Conservation (phyloP, 2,113 vertebrate species). For the Ceyx melanurus region DNA sequence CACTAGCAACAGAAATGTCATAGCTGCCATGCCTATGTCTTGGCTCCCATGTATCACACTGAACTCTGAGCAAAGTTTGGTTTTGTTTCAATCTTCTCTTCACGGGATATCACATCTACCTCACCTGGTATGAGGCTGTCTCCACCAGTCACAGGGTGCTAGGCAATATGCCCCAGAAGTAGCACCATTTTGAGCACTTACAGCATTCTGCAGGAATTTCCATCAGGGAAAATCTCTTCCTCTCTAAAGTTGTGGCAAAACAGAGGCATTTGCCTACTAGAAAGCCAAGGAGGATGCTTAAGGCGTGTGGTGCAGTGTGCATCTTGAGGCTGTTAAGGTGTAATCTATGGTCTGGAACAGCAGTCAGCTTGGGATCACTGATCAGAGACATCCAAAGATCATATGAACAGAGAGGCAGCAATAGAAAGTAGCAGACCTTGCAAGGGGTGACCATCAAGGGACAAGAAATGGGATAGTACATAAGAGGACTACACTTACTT, state of each 20-base stretch:
- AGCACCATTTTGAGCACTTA: background rate
- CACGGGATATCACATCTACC: background rate
- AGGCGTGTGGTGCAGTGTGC: background rate
- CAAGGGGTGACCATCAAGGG: background rate
- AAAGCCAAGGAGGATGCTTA: background rate
- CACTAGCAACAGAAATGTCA: background rate
- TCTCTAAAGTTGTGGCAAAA: background rate
- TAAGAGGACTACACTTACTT: background rate
- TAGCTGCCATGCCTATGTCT: background rate
- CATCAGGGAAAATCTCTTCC: background rate
- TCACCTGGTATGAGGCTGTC: background rate
- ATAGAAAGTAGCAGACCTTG: background rate
- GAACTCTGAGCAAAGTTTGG: too few relatives aligned
- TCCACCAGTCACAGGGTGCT: background rate
- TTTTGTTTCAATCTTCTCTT: background rate
- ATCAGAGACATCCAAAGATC: background rate
- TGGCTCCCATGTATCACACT: background rate
- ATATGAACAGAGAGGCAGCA: background rate
- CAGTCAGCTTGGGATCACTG: background rate
- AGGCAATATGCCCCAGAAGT: background rate
- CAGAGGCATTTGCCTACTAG: background rate
- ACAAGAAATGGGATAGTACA: background rate
- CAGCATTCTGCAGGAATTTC: background rate
- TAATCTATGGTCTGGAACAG: background rate
- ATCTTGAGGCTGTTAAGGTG: background rate